Conservation (phyloP, 1,140 invertebrate species). For the Tetragonula clypearis region DNA sequence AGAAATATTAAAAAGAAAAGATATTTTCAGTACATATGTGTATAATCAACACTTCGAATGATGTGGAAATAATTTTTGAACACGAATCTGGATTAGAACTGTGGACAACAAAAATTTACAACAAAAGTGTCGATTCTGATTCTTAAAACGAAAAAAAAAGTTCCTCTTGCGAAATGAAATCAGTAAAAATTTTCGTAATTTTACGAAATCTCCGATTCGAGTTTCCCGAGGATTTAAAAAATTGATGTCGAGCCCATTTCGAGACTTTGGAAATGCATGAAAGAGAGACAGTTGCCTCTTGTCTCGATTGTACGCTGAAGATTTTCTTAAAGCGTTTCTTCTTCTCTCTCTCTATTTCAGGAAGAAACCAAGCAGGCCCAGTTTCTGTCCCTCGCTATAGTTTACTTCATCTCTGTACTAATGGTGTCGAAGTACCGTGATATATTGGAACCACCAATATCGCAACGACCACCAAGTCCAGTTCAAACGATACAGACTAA, state of each 20-base stretch:
- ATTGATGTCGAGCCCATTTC: background rate
- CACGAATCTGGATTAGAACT: no score
- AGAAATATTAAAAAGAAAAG: no score
- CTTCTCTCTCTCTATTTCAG: conserved; percentile 82
- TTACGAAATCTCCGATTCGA: no score
- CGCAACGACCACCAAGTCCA: conserved; percentile 83
- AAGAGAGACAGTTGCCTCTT: background rate
- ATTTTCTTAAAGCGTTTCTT: background rate
- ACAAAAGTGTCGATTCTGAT: no score
- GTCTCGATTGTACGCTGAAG: background rate
- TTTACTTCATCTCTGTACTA: conserved; percentile 99
- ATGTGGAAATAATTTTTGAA: no score
- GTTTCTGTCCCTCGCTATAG: conserved; percentile 98
- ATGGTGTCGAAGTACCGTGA: conserved; percentile 99
- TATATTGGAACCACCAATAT: conserved; percentile 95
- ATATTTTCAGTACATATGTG: no score
- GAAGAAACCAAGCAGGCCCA: conserved; percentile 99
- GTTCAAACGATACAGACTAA: conserved; percentile 83
- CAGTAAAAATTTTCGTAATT: no score
- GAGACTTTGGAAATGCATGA: background rate
- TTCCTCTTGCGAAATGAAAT: no score
- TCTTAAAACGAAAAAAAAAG: no score
- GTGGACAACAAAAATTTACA: no score
- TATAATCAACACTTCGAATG: no score
- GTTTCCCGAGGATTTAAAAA: no score